These are phyloP conservation scores for Lordiphosa stackelbergi DNA, from an alignment of 1,140 invertebrate genomes.

Conservation along the genomic window DNA sequence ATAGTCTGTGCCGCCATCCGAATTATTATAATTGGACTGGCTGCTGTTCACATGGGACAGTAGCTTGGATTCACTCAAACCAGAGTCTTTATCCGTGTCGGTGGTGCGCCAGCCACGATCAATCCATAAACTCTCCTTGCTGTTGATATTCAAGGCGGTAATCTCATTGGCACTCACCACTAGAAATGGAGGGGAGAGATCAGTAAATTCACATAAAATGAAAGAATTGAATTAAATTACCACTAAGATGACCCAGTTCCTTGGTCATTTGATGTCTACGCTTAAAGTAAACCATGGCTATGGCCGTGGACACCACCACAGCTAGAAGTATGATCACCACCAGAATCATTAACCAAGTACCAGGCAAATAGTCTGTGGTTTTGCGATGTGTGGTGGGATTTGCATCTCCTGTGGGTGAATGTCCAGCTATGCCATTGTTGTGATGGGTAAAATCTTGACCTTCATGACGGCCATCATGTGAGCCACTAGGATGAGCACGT, in stretches of 20 bases:
- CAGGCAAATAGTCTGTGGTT: constrained; percentile 78
- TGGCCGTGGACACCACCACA: constrained; percentile 82
- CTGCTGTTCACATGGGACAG: constrained; percentile 80
- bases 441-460: constrained; percentile 62
- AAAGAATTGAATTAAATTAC: constrained; percentile 27
- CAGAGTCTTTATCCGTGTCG: constrained; percentile 83
- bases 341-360: constrained; percentile 88
- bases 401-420: constrained; percentile 35
- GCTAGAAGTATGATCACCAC: constrained; percentile 82
- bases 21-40: constrained; percentile 77
- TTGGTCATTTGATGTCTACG: constrained; percentile 81
- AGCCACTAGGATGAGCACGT: constrained; percentile 79
- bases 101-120: constrained; percentile 85
- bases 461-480: constrained; percentile 58
- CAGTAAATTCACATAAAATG: neutral
- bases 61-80: constrained; percentile 80
- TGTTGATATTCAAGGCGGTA: constrained; percentile 82
- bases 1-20: constrained; percentile 82
- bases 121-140: constrained; percentile 86
- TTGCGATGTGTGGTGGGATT: constrained; percentile 72
- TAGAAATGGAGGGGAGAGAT: neutral
- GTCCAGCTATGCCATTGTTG: constrained; percentile 47
- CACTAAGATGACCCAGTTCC: constrained; percentile 80
- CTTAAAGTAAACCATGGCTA: constrained; percentile 82
- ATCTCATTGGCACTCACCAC: constrained; percentile 82